phyloP scores from a whole-genome alignment of 1,140 invertebrate genomes.

The Bombus difficillimus region DNA sequence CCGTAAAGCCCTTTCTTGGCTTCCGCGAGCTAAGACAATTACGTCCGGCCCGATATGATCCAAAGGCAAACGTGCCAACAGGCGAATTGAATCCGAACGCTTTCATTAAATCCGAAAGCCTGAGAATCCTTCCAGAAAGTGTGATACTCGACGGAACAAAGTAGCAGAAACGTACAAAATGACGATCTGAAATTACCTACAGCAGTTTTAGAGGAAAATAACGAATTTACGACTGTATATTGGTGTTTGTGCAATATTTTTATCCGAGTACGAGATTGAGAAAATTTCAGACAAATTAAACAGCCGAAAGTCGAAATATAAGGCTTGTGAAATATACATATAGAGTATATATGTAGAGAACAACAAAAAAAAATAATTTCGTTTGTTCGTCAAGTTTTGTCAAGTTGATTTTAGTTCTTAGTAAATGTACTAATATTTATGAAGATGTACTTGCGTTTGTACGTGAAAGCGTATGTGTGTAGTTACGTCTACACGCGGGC shows the following conservation, averaged over 20 bases:
- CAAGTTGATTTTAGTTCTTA: not conserved
- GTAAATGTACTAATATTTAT: not conserved
- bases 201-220: not conserved
- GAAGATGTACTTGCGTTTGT: not conserved
- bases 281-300: not conserved
- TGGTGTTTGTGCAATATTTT: not conserved
- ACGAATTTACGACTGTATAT: not conserved
- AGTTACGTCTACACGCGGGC: not conserved
- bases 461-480: accelerated
- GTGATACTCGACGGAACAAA: too few species aligned
- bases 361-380: too few species aligned
- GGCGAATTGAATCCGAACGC: conserved; percentile 14
- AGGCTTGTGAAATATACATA: too few species aligned
- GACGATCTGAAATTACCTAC: not conserved
- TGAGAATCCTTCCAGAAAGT: too few species aligned
- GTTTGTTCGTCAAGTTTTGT: too few species aligned
- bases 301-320: too few species aligned
- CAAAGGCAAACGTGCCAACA: conserved; percentile 1
- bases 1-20: not conserved
- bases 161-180: too few species aligned
- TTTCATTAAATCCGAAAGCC: conserved; percentile 23
- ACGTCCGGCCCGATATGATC: not conserved
- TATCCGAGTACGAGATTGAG: not conserved
- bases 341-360: too few species aligned
- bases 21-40: not conserved